A percentile compares a stretch with the other conserved stretches of the same genome.
phyloP scores from a whole-genome alignment of 2,888 invertebrate genomes.

The Thyatira batis region DNA sequence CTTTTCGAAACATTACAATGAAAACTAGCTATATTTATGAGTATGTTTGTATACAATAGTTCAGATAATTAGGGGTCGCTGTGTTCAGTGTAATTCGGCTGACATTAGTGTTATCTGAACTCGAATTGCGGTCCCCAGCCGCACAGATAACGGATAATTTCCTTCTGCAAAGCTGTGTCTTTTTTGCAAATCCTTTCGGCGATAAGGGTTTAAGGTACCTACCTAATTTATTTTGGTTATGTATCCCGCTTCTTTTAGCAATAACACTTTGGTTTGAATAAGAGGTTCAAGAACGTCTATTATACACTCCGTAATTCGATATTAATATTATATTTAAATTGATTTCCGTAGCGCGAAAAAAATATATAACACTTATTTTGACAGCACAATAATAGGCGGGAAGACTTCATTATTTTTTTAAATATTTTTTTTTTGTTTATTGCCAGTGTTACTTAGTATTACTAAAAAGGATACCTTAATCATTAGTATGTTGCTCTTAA shows the following conservation, averaged over 20 bases:
- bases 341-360: no score
- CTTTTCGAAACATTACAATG: background rate
- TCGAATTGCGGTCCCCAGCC: slow-evolving; percentile 1
- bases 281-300: no score
- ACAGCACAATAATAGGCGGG: no score
- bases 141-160: slow-evolving; percentile 23
- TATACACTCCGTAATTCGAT: no score
- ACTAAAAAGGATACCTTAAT: no score
- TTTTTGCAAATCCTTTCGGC: slow-evolving; percentile 2
- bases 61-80: background rate
- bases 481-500: no score
- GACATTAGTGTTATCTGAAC: slow-evolving; percentile 10
- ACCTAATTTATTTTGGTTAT: background rate
- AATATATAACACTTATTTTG: no score
- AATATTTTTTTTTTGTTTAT: no score
- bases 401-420: no score
- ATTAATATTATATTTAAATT: no score
- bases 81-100: background rate
- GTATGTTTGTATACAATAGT: background rate
- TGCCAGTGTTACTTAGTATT: no score
- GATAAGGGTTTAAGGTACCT: slow-evolving; percentile 3
- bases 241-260: background rate
- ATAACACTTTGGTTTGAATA: background rate
- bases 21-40: background rate
- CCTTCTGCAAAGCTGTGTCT: slow-evolving; percentile 6